A percentile compares a stretch with the other conserved stretches of the same genome.
Evolutionary conservation across 2,888 invertebrate species (phyloP).

Genomic region (Coleophora flavipennella): DNA sequence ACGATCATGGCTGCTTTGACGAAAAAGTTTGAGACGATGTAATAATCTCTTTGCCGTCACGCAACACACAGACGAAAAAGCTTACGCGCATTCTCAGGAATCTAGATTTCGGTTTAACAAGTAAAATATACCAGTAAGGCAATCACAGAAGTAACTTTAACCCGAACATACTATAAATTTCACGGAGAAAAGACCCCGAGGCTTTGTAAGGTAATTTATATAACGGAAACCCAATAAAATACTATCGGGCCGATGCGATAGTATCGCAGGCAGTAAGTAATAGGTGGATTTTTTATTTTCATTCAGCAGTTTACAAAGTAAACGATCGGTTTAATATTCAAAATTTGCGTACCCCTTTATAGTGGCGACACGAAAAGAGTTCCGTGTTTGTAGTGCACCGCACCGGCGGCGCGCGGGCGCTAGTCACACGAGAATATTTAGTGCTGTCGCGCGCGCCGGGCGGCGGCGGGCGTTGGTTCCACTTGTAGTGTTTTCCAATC

Average conservation of each 20-base stretch:
- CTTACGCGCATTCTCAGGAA: no score
- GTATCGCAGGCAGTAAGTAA: constrained; percentile 35
- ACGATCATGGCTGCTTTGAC: no score
- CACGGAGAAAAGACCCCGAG: constrained; percentile 17
- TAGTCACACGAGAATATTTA: constrained; percentile 7
- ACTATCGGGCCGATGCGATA: constrained; percentile 23
- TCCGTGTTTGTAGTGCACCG: constrained; percentile 28
- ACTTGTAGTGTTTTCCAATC: no score
- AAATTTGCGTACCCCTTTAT: constrained; percentile 55
- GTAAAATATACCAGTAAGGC: background rate
- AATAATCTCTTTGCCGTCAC: no score
- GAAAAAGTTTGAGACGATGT: no score
- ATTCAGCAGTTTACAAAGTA: constrained; percentile 29
- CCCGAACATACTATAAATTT: constrained; percentile 26
- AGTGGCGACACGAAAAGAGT: constrained; percentile 31
- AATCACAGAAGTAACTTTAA: constrained; percentile 14
- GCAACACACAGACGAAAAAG: no score
- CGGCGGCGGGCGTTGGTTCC: no score
- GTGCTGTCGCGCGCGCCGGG: constrained; percentile 7
- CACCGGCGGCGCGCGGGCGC: constrained; percentile 16
- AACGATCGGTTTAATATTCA: constrained; percentile 50
- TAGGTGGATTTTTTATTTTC: constrained; percentile 37
- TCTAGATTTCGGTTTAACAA: no score
- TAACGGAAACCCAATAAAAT: constrained; percentile 36
- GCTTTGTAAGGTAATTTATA: constrained; percentile 29